A percentile compares a stretch with the other conserved stretches of the same genome.
These are phyloP conservation scores for Penelope pileata DNA, from an alignment of 2,113 vertebrate genomes.

Conservation along the genomic window DNA sequence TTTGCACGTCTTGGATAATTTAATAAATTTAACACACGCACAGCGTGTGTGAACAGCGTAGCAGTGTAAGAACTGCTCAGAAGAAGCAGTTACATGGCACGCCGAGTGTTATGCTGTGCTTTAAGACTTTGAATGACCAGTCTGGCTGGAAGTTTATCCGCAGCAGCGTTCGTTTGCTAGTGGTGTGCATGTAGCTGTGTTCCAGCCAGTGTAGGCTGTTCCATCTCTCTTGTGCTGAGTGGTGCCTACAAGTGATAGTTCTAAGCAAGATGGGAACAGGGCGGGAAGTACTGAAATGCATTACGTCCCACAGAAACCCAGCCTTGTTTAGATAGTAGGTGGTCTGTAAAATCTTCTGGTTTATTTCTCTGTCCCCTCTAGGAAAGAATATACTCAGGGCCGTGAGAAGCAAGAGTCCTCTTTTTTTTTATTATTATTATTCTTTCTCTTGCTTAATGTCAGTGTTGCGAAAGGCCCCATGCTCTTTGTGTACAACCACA, in stretches of 20 bases:
- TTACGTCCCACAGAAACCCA: neutral
- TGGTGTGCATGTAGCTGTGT: neutral
- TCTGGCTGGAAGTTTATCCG: neutral
- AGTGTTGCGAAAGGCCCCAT: neutral
- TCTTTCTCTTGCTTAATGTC: neutral
- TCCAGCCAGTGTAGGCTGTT: neutral
- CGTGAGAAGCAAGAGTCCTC: neutral
- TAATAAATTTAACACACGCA: neutral
- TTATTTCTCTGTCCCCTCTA: neutral
- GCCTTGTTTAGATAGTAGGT: neutral
- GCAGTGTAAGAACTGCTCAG: neutral
- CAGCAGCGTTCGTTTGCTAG: neutral
- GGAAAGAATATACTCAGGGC: neutral
- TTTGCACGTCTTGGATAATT: neutral
- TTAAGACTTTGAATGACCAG: neutral
- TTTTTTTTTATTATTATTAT: neutral
- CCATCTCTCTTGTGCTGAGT: neutral
- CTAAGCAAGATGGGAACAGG: neutral
- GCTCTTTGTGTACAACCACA: neutral
- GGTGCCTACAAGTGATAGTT: neutral
- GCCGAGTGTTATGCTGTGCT: rapidly evolving
- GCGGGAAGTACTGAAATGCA: rapidly evolving
- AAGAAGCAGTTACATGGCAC: rapidly evolving
- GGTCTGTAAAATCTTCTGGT: neutral
- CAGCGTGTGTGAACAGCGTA: neutral